phyloP scores from a whole-genome alignment of 1,140 invertebrate species.

The Neodiprion pinetum region DNA sequence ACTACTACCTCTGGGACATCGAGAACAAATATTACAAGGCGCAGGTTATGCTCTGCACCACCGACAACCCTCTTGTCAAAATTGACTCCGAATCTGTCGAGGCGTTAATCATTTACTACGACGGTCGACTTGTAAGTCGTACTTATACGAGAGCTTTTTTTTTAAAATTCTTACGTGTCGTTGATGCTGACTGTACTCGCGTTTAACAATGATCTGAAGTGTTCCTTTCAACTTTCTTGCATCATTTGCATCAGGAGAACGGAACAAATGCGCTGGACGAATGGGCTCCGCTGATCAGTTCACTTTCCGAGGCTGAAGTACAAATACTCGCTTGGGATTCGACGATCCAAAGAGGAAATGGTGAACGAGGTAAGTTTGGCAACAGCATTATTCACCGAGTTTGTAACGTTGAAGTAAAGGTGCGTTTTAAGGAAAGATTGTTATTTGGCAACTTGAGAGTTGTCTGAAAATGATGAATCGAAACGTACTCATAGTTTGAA shows the following conservation, averaged over 20 bases:
- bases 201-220: slow-evolving; percentile 14
- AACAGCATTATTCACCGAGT: too few species aligned
- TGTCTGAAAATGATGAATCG: too few species aligned
- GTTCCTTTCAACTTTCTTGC: slow-evolving; percentile 19
- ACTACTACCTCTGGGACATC: slow-evolving; percentile 67
- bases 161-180: slow-evolving; percentile 6
- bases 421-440: background rate
- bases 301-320: slow-evolving; percentile 45
- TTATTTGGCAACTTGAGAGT: background rate
- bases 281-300: slow-evolving; percentile 41
- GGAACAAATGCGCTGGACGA: slow-evolving; percentile 42
- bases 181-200: slow-evolving; percentile 10
- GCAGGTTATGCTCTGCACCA: slow-evolving; percentile 63
- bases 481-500: slow-evolving; percentile 2
- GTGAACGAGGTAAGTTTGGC: too few species aligned
- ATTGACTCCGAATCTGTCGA: slow-evolving; percentile 60
- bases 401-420: slow-evolving; percentile 31
- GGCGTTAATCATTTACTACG: slow-evolving; percentile 68
- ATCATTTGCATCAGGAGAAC: slow-evolving; percentile 51
- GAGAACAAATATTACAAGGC: slow-evolving; percentile 75
- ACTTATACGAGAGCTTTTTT: slow-evolving; percentile 9
- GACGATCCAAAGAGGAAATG: background rate
- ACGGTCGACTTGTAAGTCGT: slow-evolving; percentile 61
- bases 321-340: slow-evolving; percentile 47
- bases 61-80: slow-evolving; percentile 58